Evolutionary conservation across 2,113 vertebrate species (phyloP).

Genomic region (Ictalurus punctatus): DNA sequence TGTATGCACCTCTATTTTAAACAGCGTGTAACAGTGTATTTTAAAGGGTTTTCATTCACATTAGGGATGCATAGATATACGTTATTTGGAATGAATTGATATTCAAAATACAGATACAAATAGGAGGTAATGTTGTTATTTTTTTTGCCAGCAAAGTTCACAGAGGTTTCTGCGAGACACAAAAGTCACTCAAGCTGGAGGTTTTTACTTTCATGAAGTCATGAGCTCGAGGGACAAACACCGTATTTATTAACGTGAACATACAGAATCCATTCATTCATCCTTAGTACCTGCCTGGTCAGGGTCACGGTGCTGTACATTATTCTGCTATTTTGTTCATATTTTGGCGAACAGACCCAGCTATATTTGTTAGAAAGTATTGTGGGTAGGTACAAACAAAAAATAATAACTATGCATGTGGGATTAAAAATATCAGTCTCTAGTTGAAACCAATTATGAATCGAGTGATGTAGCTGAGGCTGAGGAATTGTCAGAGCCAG

Average conservation of each 20-base stretch:
- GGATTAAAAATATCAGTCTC: background rate
- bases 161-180: too few species aligned
- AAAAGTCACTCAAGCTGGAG: background rate
- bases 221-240: background rate
- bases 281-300: background rate
- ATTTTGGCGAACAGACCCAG: background rate
- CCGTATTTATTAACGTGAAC: background rate
- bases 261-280: background rate
- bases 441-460: background rate
- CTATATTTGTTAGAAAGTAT: background rate
- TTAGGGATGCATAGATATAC: background rate
- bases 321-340: background rate
- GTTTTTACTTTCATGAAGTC: background rate
- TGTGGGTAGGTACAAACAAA: background rate
- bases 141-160: background rate
- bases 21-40: background rate
- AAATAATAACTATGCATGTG: background rate
- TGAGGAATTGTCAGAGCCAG: background rate
- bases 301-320: background rate
- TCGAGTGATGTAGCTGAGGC: background rate
- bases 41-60: background rate
- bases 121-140: too few species aligned
- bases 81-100: background rate
- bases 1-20: background rate
- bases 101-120: background rate